Percentiles rank a stretch among this genome's conserved stretches.
phyloP scores from a whole-genome alignment of 2,113 vertebrate species.

The Shinisaurus crocodilurus region DNA sequence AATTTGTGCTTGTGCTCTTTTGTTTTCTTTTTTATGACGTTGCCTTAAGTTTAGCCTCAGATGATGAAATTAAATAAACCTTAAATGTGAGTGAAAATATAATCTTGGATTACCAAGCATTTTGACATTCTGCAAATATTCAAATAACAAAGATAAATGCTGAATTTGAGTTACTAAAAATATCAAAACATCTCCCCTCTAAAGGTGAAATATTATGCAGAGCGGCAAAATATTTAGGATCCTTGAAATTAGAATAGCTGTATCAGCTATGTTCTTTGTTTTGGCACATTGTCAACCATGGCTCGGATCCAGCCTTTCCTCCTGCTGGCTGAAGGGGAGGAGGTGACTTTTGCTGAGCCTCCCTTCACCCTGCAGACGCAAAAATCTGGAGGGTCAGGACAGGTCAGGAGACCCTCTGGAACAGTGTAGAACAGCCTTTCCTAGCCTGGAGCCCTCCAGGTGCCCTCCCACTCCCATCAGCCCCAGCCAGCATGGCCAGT shows the following conservation, averaged over 20 bases:
- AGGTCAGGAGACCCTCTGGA: too few species aligned
- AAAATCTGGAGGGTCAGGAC: too few species aligned
- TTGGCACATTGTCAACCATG: not conserved
- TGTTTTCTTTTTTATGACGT: not conserved
- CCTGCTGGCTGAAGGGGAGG: not conserved
- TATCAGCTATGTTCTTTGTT: not conserved
- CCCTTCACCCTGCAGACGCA: not conserved
- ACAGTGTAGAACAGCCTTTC: too few species aligned
- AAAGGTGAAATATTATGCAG: not conserved
- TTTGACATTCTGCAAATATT: not conserved
- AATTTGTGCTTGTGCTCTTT: not conserved
- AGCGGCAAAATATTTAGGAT: not conserved
- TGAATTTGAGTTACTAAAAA: not conserved
- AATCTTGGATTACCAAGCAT: not conserved
- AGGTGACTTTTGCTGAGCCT: not conserved
- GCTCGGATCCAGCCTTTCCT: not conserved
- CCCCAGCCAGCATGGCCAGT: too few species aligned
- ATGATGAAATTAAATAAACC: not conserved
- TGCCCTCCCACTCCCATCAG: too few species aligned
- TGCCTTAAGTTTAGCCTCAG: not conserved
- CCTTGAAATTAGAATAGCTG: not conserved
- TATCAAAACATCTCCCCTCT: not conserved
- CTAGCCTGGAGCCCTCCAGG: too few species aligned
- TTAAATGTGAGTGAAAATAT: not conserved
- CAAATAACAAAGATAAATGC: not conserved